Percentiles rank a stretch among this genome's conserved stretches.
These are phyloP conservation scores for Calyptommatus sinebrachiatus DNA, from an alignment of 2,113 vertebrate genomes.

Conservation along the genomic window DNA sequence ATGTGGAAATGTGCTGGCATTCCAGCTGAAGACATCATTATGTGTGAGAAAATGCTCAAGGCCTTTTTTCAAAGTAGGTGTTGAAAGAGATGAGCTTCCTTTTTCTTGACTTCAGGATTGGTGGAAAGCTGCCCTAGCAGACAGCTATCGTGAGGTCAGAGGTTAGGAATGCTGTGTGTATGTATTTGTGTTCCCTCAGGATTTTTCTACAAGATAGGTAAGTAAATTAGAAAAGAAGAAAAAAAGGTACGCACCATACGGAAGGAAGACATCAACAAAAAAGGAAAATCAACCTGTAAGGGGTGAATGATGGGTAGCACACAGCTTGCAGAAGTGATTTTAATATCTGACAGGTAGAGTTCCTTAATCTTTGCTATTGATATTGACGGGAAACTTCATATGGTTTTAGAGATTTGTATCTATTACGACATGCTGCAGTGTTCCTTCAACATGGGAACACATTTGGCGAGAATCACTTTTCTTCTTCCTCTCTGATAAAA, in stretches of 20 bases:
- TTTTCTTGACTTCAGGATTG: slow-evolving; percentile 69
- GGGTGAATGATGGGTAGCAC: slow-evolving; percentile 55
- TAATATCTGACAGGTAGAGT: slow-evolving; percentile 65
- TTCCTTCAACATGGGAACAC: slow-evolving; percentile 69
- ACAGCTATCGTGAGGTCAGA: slow-evolving; percentile 64
- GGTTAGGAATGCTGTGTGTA: slow-evolving; percentile 32
- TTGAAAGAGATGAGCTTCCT: slow-evolving; percentile 65
- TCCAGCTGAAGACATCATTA: slow-evolving; percentile 72
- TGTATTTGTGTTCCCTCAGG: slow-evolving; percentile 22
- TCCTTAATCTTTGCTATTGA: slow-evolving; percentile 65
- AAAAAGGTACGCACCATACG: slow-evolving; percentile 32
- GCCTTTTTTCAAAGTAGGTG: slow-evolving; percentile 68
- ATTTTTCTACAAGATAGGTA: slow-evolving; percentile 45
- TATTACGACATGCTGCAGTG: slow-evolving; percentile 55
- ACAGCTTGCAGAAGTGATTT: slow-evolving; percentile 62
- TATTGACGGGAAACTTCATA: slow-evolving; percentile 65
- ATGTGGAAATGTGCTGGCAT: slow-evolving; percentile 71
- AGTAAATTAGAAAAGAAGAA: slow-evolving; percentile 52
- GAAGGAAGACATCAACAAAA: slow-evolving; percentile 48
- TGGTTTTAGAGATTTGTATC: slow-evolving; percentile 66
- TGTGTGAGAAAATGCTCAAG: slow-evolving; percentile 70
- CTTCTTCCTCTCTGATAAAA: slow-evolving; percentile 65
- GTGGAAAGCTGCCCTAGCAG: slow-evolving; percentile 63
- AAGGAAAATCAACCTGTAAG: slow-evolving; percentile 42
- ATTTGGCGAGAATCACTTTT: slow-evolving; percentile 73